These are phyloP conservation scores for Gymnarchus niloticus DNA, from an alignment of 2,113 vertebrate genomes.

Conservation along the genomic window DNA sequence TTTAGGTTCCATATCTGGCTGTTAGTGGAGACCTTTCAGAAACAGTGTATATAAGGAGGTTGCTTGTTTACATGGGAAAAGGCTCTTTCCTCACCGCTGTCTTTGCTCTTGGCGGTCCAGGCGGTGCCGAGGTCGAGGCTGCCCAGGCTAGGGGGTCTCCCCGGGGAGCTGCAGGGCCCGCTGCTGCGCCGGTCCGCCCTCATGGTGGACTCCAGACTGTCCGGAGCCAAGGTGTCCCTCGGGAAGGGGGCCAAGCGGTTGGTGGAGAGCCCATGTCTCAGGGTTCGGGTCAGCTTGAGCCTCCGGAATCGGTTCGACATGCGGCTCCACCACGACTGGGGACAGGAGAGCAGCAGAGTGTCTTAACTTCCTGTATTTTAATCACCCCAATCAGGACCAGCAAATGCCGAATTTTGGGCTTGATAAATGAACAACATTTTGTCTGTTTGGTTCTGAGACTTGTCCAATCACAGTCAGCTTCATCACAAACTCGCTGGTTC, in stretches of 20 bases:
- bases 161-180: slow-evolving; percentile 30
- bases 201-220: slow-evolving; percentile 74
- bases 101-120: slow-evolving; percentile 65
- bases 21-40: background rate
- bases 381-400: no score
- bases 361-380: no score
- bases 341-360: background rate
- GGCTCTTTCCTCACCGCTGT: slow-evolving; percentile 60
- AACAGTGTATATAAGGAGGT: background rate
- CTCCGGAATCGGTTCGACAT: slow-evolving; percentile 96
- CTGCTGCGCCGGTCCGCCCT: slow-evolving; percentile 60
- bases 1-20: background rate
- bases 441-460: no score
- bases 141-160: slow-evolving; percentile 37
- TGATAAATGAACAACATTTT: no score
- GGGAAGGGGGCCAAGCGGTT: slow-evolving; percentile 79
- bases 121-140: slow-evolving; percentile 51
- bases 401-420: no score
- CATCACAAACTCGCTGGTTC: no score
- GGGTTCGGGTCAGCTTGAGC: slow-evolving; percentile 86
- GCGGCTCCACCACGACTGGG: slow-evolving; percentile 94
- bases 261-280: slow-evolving; percentile 81
- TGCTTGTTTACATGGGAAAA: background rate
- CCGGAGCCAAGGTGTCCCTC: slow-evolving; percentile 61
- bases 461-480: no score